Conservation (phyloP, 2,797 vertebrate genomes). For the Acrossocheilus wenchowensis region DNA sequence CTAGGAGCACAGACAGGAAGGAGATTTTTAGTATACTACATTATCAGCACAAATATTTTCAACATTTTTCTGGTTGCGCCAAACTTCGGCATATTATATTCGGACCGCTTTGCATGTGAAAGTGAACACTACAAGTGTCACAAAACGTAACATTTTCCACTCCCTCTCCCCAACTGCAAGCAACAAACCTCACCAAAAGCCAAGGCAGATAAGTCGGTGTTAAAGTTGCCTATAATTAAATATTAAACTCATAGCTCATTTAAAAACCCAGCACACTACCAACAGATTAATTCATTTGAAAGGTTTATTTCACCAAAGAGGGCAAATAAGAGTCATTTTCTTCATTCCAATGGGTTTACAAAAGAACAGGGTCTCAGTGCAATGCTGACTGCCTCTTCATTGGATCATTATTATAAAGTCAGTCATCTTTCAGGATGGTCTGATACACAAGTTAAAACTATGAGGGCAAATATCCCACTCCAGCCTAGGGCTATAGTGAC, state of each 20-base stretch:
- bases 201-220: too few relatives aligned
- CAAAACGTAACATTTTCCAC: too few relatives aligned
- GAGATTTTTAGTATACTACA: too few relatives aligned
- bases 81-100: too few relatives aligned
- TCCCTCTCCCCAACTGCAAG: too few relatives aligned
- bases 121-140: too few relatives aligned
- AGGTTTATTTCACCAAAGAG: slow-evolving; percentile 58
- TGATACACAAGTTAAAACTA: not conserved
- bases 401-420: not conserved
- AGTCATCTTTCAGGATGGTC: not conserved
- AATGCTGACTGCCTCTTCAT: not conserved
- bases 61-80: too few relatives aligned
- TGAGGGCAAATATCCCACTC: not conserved
- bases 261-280: slow-evolving; percentile 46
- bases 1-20: too few relatives aligned
- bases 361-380: not conserved
- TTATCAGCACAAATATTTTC: too few relatives aligned
- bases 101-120: too few relatives aligned
- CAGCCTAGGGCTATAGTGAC: not conserved
- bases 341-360: not conserved
- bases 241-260: not conserved
- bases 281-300: slow-evolving; percentile 63
- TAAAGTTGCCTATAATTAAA: too few relatives aligned
- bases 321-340: not conserved
- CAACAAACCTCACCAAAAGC: too few relatives aligned